Conservation (phyloP, 2,113 vertebrate genomes). For the Eleginops maclovinus region DNA sequence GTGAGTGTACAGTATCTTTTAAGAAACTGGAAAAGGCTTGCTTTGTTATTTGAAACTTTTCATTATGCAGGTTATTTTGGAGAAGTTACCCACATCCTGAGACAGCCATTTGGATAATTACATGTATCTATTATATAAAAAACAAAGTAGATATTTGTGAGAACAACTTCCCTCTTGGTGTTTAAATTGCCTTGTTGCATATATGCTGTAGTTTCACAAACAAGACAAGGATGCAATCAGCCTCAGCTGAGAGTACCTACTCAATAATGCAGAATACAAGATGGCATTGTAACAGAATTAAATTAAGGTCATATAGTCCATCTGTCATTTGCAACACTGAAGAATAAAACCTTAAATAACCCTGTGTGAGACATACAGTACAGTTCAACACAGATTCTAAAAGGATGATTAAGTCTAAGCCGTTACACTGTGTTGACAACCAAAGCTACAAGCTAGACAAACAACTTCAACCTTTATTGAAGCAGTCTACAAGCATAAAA, state of each 20-base stretch:
- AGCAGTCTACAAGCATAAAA: not conserved
- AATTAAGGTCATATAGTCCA: not conserved
- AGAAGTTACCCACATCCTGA: not conserved
- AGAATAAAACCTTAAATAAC: conserved; percentile 12
- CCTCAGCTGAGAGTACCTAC: not conserved
- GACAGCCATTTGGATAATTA: not conserved
- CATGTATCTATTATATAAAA: not conserved
- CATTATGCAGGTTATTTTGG: not conserved
- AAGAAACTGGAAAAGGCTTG: conserved; percentile 1
- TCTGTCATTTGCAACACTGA: conserved; percentile 9
- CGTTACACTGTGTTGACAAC: conserved; percentile 10
- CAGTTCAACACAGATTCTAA: conserved; percentile 9
- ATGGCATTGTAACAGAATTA: not conserved
- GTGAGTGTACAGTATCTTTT: conserved; percentile 4
- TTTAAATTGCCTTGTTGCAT: conserved; percentile 6
- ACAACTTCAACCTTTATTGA: conserved; percentile 3
- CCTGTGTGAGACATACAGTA: not conserved
- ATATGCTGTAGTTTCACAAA: conserved; percentile 9
- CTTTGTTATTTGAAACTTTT: conserved; percentile 8
- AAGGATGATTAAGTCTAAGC: not conserved
- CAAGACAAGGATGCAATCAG: not conserved
- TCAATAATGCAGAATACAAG: conserved; percentile 5
- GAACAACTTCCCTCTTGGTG: not conserved
- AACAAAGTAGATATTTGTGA: not conserved
- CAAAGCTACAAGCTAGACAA: not conserved